phyloP scores from a whole-genome alignment of 2,797 vertebrate genomes.

The Adelosebastes latens region DNA sequence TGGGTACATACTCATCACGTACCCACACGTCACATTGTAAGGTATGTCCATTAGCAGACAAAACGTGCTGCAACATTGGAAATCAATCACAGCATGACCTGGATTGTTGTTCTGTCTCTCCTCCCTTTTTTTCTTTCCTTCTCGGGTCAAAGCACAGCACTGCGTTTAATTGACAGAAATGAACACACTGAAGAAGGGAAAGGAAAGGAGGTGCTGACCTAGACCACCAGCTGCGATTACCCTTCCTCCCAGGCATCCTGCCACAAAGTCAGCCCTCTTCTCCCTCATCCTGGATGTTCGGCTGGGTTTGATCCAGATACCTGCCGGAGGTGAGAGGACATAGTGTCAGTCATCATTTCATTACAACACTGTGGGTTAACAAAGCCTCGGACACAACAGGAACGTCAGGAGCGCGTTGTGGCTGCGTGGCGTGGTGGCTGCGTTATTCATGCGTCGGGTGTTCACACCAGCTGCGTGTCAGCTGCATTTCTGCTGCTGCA shows the following conservation, averaged over 20 bases:
- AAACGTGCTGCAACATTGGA: not conserved
- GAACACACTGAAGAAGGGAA: not conserved
- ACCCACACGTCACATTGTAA: not conserved
- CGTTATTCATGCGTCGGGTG: too few species aligned
- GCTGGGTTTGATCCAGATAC: conserved; percentile 91
- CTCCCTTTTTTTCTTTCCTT: not conserved
- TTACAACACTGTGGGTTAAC: too few species aligned
- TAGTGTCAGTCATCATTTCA: not conserved
- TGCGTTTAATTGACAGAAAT: not conserved
- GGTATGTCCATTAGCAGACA: not conserved
- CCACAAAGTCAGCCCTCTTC: conserved; percentile 96
- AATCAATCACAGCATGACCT: not conserved
- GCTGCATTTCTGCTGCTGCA: too few species aligned
- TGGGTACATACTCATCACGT: not conserved
- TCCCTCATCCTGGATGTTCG: conserved; percentile 92
- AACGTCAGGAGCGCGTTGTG: too few species aligned
- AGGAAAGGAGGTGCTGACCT: conserved; percentile 80
- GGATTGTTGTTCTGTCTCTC: not conserved
- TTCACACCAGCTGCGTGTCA: too few species aligned
- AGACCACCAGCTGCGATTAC: conserved; percentile 92
- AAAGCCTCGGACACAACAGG: too few species aligned
- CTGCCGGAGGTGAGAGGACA: conserved; percentile 72
- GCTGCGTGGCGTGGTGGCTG: too few species aligned
- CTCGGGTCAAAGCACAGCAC: not conserved
- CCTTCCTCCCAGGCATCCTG: conserved; percentile 90